phyloP scores from a whole-genome alignment of 1,140 invertebrate genomes.

The Formica exsecta region DNA sequence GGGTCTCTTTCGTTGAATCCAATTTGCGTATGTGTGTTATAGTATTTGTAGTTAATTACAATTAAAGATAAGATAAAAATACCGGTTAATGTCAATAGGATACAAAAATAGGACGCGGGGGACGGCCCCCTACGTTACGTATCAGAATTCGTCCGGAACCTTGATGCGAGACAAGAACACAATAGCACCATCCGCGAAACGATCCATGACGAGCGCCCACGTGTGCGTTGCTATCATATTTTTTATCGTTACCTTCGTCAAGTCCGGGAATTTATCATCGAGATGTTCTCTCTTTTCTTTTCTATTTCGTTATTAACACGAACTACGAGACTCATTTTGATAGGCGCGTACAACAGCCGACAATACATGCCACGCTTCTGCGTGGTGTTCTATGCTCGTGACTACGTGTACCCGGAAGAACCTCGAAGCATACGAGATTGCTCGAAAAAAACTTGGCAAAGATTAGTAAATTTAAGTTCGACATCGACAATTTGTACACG shows the following conservation, averaged over 20 bases:
- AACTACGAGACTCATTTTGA: conserved; percentile 32
- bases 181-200: conserved; percentile 33
- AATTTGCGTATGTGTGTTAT: neutral
- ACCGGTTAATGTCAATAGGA: neutral
- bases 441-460: conserved; percentile 10
- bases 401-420: neutral
- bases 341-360: neutral
- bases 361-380: too few relatives aligned
- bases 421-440: too few relatives aligned
- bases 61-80: conserved; percentile 30
- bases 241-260: neutral
- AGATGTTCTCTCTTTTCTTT: neutral
- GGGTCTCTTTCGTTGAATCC: neutral
- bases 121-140: neutral
- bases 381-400: neutral
- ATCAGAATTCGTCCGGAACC: conserved; percentile 9
- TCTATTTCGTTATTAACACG: conserved; percentile 32
- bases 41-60: neutral
- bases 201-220: conserved; percentile 8
- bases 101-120: neutral
- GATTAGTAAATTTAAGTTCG: neutral
- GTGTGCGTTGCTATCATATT: neutral
- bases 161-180: conserved; percentile 8
- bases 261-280: neutral
- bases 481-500: neutral